Evolutionary conservation across 2,797 vertebrate species (phyloP).

Genomic region (Pangasius larnaudii): DNA sequence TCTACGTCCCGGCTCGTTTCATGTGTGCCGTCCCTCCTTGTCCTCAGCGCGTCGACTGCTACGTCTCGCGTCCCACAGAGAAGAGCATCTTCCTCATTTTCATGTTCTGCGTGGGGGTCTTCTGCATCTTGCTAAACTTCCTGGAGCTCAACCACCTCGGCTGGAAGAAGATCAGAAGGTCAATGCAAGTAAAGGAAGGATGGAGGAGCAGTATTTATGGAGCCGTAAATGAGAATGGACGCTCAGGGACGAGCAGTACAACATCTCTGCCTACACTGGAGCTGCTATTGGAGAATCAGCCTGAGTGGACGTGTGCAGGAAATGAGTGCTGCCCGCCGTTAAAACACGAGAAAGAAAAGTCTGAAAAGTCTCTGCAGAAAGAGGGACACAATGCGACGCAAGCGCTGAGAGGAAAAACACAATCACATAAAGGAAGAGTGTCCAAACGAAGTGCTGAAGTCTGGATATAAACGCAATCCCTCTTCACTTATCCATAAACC

Average conservation of each 20-base stretch:
- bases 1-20: constrained; percentile 85
- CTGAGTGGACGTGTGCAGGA: constrained; percentile 70
- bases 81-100: constrained; percentile 95
- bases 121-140: constrained; percentile 90
- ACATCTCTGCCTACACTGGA: constrained; percentile 73
- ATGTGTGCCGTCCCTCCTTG: constrained; percentile 85
- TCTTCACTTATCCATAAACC: not conserved
- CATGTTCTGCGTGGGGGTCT: constrained; percentile 92
- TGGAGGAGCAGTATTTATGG: constrained; percentile 63
- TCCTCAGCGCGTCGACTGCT: constrained; percentile 92
- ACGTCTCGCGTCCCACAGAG: constrained; percentile 92
- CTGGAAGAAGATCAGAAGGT: constrained; percentile 79
- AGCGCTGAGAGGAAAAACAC: constrained; percentile 59
- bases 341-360: constrained; percentile 50
- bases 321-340: constrained; percentile 57
- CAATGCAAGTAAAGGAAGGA: constrained; percentile 46
- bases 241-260: constrained; percentile 64
- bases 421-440: constrained; percentile 46
- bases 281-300: constrained; percentile 71
- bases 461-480: constrained; percentile 70
- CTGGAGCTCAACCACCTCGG: constrained; percentile 94
- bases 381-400: constrained; percentile 55
- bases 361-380: not conserved
- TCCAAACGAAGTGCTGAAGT: constrained; percentile 73
- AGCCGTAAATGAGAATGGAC: constrained; percentile 64